Evolutionary conservation across 2,113 vertebrate species (phyloP).

Genomic region (Bothrops jararaca): DNA sequence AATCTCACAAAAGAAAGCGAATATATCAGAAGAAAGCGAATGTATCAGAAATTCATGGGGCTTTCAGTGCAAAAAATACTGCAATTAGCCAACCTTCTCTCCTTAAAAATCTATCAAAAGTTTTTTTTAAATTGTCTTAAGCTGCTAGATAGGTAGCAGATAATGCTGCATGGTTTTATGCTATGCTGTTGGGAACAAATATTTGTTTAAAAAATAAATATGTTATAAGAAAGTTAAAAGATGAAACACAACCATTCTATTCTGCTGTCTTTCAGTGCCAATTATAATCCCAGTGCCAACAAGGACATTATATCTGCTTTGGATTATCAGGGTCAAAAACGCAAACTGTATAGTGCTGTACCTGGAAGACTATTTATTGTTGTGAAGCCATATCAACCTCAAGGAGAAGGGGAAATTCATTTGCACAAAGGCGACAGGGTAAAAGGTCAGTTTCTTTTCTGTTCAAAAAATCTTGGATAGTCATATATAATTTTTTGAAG

Average conservation of each 20-base stretch:
- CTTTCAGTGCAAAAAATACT: conserved; percentile 6
- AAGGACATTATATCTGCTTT: conserved; percentile 68
- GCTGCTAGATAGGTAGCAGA: not conserved
- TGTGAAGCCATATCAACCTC: conserved; percentile 85
- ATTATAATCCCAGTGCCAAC: conserved; percentile 72
- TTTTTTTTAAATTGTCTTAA: not conserved
- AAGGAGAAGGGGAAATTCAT: conserved; percentile 89
- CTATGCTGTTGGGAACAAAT: not conserved
- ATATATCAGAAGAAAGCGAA: not conserved
- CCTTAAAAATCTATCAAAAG: conserved; percentile 2
- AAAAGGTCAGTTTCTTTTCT: conserved; percentile 80
- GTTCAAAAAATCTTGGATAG: not conserved
- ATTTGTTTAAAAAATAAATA: not conserved
- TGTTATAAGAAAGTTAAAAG: not conserved
- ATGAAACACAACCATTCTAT: conserved; percentile 1
- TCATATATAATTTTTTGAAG: not conserved
- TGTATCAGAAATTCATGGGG: not conserved
- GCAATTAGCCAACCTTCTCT: not conserved
- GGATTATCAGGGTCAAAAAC: conserved; percentile 76
- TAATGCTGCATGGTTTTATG: not conserved
- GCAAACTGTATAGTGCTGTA: conserved; percentile 95
- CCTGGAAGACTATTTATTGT: conserved; percentile 91
- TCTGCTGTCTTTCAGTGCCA: conserved; percentile 53
- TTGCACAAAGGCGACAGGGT: conserved; percentile 91
- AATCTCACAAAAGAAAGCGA: not conserved